phyloP scores from a whole-genome alignment of 1,140 invertebrate species.

The Drosophila rufa region DNA sequence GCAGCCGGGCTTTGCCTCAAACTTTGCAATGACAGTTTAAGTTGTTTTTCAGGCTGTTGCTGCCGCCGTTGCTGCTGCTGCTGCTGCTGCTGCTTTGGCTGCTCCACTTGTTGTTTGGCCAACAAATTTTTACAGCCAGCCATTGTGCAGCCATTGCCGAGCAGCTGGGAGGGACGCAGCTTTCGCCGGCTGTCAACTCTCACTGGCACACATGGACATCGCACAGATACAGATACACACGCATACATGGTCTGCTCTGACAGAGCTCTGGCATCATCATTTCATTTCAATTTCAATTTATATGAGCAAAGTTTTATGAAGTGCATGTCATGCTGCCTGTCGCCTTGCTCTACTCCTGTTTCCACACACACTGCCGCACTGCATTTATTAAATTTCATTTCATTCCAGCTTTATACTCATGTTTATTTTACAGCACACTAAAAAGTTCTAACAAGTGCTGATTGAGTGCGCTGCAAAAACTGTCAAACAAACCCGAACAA shows the following conservation, averaged over 20 bases:
- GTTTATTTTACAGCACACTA: constrained; percentile 78
- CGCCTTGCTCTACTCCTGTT: constrained; percentile 23
- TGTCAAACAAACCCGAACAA: constrained; percentile 63
- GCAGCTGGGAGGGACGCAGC: constrained; percentile 18
- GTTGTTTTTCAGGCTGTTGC: constrained; percentile 68
- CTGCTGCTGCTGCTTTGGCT: constrained; percentile 25
- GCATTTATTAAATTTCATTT: constrained; percentile 82
- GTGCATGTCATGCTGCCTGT: constrained; percentile 74
- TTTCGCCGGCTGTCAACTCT: constrained; percentile 54
- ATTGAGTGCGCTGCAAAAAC: constrained; percentile 74
- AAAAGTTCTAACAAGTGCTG: constrained; percentile 80
- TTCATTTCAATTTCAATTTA: constrained; percentile 82
- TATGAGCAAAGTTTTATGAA: constrained; percentile 82
- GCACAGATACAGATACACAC: background rate
- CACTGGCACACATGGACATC: constrained; percentile 29
- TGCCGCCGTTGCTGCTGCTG: constrained; percentile 4
- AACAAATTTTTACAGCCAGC: constrained; percentile 69
- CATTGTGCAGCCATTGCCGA: constrained; percentile 14
- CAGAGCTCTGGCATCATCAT: constrained; percentile 48
- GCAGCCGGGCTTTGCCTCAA: constrained; percentile 53
- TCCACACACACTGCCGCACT: constrained; percentile 19
- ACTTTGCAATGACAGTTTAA: constrained; percentile 80
- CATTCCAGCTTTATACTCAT: constrained; percentile 70
- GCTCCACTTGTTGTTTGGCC: constrained; percentile 76
- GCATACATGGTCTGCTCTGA: constrained; percentile 31